A percentile compares a stretch with the other conserved stretches of the same genome.
phyloP scores from a whole-genome alignment of 2,113 vertebrate genomes.

The Boulengeromyrus knoepffleri region DNA sequence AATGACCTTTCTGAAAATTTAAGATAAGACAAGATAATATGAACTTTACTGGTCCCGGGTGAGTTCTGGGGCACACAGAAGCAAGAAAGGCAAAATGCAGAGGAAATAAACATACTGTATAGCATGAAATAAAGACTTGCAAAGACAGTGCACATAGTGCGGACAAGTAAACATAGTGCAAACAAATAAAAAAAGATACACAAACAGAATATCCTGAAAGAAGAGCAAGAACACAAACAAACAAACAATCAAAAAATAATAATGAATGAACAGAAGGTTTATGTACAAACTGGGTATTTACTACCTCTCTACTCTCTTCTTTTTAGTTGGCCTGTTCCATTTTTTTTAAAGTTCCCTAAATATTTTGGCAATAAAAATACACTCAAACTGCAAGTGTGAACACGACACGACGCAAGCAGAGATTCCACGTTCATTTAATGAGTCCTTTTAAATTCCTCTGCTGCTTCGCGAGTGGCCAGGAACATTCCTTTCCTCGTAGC shows the following conservation, averaged over 20 bases:
- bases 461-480: not conserved
- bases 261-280: not conserved
- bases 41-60: not conserved
- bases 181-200: not conserved
- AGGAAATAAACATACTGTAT: not conserved
- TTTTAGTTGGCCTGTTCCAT: not conserved
- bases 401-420: not conserved
- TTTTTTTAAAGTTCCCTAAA: not conserved
- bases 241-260: not conserved
- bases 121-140: not conserved
- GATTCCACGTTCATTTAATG: slow-evolving; percentile 3
- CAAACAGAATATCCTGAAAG: not conserved
- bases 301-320: not conserved
- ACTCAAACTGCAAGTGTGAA: not conserved
- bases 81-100: not conserved
- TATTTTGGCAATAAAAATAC: not conserved
- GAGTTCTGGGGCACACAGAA: not conserved
- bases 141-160: not conserved
- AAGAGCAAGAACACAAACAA: not conserved
- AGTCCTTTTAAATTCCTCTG: slow-evolving; percentile 10
- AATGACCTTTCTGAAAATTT: not conserved
- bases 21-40: not conserved
- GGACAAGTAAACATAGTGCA: not conserved
- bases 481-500: slow-evolving; percentile 1
- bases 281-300: not conserved